phyloP scores from a whole-genome alignment of 2,888 invertebrate genomes.

The Tuberolachnus salignus region DNA sequence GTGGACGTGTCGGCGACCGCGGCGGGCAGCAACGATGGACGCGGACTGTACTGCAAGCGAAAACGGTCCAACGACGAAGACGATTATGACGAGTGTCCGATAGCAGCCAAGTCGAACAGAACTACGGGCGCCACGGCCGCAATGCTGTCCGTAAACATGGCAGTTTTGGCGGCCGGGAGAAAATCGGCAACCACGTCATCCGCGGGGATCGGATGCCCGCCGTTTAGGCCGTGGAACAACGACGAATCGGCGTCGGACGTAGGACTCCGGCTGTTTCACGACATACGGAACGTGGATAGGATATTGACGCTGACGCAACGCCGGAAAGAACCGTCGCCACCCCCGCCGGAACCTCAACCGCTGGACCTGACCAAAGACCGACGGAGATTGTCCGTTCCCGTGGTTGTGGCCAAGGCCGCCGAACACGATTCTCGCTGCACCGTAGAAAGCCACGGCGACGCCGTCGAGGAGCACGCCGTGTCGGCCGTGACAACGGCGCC shows the following conservation, averaged over 20 bases:
- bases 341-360: conserved; percentile 36
- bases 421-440: not conserved
- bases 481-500: not conserved
- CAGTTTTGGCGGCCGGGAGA: not conserved
- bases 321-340: conserved; percentile 14
- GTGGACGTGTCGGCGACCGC: conserved; percentile 62
- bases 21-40: not conserved
- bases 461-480: not conserved
- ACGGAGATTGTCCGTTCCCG: not conserved
- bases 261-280: conserved; percentile 57
- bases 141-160: conserved; percentile 37
- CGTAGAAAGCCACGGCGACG: not conserved
- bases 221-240: conserved; percentile 73
- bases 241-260: conserved; percentile 55
- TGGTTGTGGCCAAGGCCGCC: not conserved
- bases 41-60: conserved; percentile 9
- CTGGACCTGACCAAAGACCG: conserved; percentile 39
- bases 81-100: conserved; percentile 1
- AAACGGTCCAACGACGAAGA: conserved; percentile 9
- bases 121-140: not conserved
- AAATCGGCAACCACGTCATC: not conserved
- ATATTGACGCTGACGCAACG: conserved; percentile 48
- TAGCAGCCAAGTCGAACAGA: conserved; percentile 12
- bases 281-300: conserved; percentile 49
- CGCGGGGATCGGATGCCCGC: conserved; percentile 63